Evolutionary conservation across 2,113 vertebrate genomes (phyloP), one percentile per base, ranked within the genome.

Genomic region (Boulengeromyrus knoepffleri): DNA sequence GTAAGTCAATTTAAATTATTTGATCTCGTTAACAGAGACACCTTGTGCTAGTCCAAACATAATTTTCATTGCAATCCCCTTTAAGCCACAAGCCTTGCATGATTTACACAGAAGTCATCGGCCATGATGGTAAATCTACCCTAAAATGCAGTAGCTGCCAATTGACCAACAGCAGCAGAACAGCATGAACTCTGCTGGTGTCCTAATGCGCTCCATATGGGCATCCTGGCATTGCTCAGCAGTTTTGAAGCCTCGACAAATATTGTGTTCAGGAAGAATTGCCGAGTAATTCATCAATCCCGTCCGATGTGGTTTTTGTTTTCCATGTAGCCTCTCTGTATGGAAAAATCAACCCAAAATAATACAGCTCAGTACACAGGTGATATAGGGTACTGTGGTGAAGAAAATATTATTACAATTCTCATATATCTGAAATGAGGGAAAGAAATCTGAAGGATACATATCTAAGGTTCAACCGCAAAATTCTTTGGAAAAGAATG

Each of bases 161-260:
- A 70, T 86, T 87, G 42, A 58, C 50, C 56, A 70, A 49, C 89
- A 90, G 77, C 89, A 87, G 85, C 36, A 27, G 45, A 66, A 62
- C 56, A 50, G 89, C 47, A 87, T 88, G 87, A 88, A 84, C 87
- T 90, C 85, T 87, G 50, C 85, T 52, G 46, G 58, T 88, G 86
- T 83, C 49, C 87, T 88, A 80, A 90, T 62, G 52, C 36, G 27
- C 87, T 89, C 88, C 90, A 91, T 89, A 89, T 91, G 90, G 77
- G 88, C 31, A 58, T 53, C 50, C 88, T 89, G 88, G 88, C 90
- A 89, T 58, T 45, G 45, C 52, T 53, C 87, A 90, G 21, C 74
- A 84, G 36, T 62, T 58, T 80, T 12, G 21, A 62, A 66, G 24
- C 27, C 80, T 66, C 50, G 50, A 87, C 90, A 84, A 50, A 58